Evolutionary conservation across 92 coral and sea anemone genomes (phyloP), one percentile per base, ranked within the genome.

Genomic region (Heliopora coerulea): DNA sequence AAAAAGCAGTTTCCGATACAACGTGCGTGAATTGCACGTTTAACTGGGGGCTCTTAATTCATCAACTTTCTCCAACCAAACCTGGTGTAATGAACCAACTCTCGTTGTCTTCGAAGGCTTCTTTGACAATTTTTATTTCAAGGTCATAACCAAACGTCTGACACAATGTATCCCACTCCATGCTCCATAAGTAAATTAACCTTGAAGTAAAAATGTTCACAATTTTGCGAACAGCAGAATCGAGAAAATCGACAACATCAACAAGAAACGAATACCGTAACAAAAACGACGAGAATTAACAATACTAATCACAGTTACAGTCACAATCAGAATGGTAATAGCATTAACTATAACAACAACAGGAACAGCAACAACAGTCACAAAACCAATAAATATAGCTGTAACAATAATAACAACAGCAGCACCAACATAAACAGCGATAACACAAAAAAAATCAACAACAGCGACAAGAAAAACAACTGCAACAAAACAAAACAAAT

Each of bases 101-200:
- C 37, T 81, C 86, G 42, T 78, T 84, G 30, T 49, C 85, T 33
- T 60, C 76, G 13, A 74, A 69, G 2, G 80, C 84, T 64, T 81
- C 89, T 73, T 83, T 93, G 34, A 88, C 88, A 28, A 90, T 90
- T 21, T 59, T 81, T 65, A 93, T 90, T 61, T 60, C 87, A 66
- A 79, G 73, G 82, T 93, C 98, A 52, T 73, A 78, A 28, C 79
- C 60, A 73, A 90, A 93, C 31, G 61, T 59, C 54, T 42, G 80
- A 56, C 84, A 67, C 17, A 93, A 70, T 39, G 56, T 29, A 12
- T 83, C 89, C 98, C 98, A 93, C 74, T 93, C 98, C 82, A 81
- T 78, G 30, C 78, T 75, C 81, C 85, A 85, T 33, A 87, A 44
- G 74, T 92, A 89, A 56, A 80, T 80, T 25, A 88, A 77, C 79